A percentile compares a stretch with the other conserved stretches of the same genome.
Conservation (phyloP, 2,797 vertebrate genomes). For the Notamacropus eugenii region DNA sequence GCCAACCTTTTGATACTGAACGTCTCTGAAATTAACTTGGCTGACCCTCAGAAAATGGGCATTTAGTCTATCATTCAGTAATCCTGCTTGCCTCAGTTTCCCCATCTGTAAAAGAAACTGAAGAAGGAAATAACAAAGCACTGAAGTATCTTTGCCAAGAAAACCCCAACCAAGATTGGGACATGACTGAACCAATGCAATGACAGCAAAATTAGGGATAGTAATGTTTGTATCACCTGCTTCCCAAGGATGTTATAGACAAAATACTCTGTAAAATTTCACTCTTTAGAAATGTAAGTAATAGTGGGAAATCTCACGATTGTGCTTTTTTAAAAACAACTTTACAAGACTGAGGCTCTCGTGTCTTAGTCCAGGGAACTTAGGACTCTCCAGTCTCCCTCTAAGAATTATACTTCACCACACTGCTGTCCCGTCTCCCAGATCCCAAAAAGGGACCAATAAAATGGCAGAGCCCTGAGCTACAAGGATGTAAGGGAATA, state of each 20-base stretch:
- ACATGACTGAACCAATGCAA: not conserved
- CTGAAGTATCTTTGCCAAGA: not conserved
- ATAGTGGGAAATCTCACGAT: not conserved
- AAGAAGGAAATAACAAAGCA: not conserved
- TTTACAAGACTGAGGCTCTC: not conserved
- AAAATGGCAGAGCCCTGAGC: not conserved
- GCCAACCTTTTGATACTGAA: not conserved
- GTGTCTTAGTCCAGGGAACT: not conserved
- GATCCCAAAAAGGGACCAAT: not conserved
- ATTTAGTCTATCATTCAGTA: not conserved
- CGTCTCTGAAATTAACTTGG: not conserved
- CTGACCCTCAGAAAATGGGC: not conserved
- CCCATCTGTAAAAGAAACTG: not conserved
- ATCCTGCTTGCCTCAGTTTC: not conserved
- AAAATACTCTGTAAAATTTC: not conserved
- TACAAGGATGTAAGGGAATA: not conserved
- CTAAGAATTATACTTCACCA: not conserved
- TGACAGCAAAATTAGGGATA: not conserved
- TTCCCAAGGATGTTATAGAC: not conserved
- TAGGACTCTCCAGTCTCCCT: not conserved
- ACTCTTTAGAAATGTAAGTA: not conserved
- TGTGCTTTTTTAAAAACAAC: not conserved
- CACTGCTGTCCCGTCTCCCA: not conserved
- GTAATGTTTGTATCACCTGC: too few relatives aligned
- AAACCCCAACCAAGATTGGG: not conserved